Evolutionary conservation across 2,113 vertebrate species (phyloP), one percentile per base, ranked within the genome.

Genomic region (Poeciliopsis retropinna): DNA sequence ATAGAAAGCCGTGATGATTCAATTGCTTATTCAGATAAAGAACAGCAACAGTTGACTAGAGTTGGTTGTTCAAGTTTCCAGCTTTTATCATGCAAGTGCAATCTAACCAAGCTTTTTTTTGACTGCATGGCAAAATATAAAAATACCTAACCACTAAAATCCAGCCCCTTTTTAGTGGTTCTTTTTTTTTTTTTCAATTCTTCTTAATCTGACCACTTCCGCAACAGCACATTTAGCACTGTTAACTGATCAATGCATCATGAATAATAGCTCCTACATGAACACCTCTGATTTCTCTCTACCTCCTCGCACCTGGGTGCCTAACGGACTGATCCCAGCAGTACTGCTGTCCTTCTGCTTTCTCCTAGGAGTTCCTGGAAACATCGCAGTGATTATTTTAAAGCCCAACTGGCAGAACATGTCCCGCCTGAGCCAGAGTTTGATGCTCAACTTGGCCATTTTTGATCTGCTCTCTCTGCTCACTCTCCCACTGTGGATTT

Each of bases 381-480:
- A 65, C 62, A 73, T 72, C 10, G 70, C 70, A 13, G 71, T 65
- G 22, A 73, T 73, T 27, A 51, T 72, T 70, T 30, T 70, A 25
- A 70, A 51, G 30, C 67, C 67, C 1, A 70, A 70, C 67, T 70
- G 67, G 67, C 0, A 63, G 4, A 28, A 44, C 2, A 37, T 72
- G 6, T 73, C 41, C 41, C 31, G 14, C 51, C 22, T 73, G 62
- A 73, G 29, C 30, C 71, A 54, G 71, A 32, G 41, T 73, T 28
- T 73, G 41, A 51, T 73, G 62, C 41, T 73, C 41, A 73, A 64
- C 64, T 44, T 73, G 29, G 30, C 62, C 25, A 8, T 54, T 25
- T 73, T 25, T 54, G 72, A 73, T 25, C 63, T 86, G 60, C 62
- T 88, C 54, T 71, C 57, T 34, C 29, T 84, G 70, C 30, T 82